A percentile compares a stretch with the other conserved stretches of the same genome.
phyloP scores from a whole-genome alignment of 2,113 vertebrate genomes.

The Hippopotamus amphibius region DNA sequence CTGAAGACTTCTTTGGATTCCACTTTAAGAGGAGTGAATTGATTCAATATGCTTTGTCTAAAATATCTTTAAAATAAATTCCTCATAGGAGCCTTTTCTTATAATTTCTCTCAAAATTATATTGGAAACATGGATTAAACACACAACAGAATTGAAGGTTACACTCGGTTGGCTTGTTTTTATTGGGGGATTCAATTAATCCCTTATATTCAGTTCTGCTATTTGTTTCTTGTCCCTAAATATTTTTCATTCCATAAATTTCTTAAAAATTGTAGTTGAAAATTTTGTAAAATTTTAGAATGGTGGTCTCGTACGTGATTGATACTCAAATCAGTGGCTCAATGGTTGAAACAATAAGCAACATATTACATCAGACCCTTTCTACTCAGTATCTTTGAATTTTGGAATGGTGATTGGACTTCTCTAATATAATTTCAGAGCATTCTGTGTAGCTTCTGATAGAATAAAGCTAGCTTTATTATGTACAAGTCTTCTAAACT shows the following conservation, averaged over 20 bases:
- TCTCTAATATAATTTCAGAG: not conserved
- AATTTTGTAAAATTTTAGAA: not conserved
- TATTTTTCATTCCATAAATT: not conserved
- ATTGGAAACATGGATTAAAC: not conserved
- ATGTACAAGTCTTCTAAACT: not conserved
- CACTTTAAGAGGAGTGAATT: not conserved
- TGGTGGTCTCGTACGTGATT: not conserved
- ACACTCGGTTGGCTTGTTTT: not conserved
- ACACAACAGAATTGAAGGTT: not conserved
- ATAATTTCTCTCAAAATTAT: not conserved
- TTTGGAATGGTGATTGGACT: not conserved
- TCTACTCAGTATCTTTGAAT: not conserved
- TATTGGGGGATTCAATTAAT: not conserved
- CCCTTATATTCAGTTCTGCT: not conserved
- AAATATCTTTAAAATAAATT: slow-evolving; percentile 13
- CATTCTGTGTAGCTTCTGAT: not conserved
- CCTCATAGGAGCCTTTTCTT: not conserved
- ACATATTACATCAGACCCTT: not conserved
- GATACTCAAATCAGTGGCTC: not conserved
- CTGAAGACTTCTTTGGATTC: not conserved
- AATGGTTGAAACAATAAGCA: not conserved
- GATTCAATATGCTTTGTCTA: not conserved
- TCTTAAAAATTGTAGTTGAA: not conserved
- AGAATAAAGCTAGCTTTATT: not conserved
- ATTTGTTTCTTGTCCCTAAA: not conserved